phyloP scores from a whole-genome alignment of 2,113 vertebrate genomes.

The Anarhynchus alexandrinus region DNA sequence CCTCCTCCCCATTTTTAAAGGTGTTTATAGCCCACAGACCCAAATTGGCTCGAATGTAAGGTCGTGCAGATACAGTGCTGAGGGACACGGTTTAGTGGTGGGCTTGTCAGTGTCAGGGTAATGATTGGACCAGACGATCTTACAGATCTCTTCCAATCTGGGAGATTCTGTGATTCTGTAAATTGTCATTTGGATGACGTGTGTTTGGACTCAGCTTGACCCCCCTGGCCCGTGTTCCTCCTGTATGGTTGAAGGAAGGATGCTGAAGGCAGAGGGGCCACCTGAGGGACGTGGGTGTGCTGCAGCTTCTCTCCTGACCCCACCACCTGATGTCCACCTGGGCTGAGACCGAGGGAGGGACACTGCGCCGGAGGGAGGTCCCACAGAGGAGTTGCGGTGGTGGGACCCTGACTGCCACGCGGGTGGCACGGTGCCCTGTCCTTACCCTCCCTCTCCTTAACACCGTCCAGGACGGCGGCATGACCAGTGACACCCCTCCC shows the following conservation, averaged over 20 bases:
- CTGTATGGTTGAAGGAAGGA: background rate
- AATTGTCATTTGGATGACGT: background rate
- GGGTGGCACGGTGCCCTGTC: background rate
- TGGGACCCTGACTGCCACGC: rapidly evolving
- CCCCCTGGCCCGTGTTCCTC: rapidly evolving
- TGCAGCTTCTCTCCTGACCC: background rate
- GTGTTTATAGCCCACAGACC: background rate
- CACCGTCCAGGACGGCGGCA: rapidly evolving
- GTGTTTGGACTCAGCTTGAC: background rate
- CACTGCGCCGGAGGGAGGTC: too few relatives aligned
- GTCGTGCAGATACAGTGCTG: background rate
- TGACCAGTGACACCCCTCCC: background rate
- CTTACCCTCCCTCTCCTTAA: background rate
- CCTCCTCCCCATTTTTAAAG: background rate
- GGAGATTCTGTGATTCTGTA: background rate
- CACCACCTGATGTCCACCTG: rapidly evolving
- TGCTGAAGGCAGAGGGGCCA: background rate
- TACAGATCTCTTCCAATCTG: too few relatives aligned
- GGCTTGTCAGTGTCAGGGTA: too few relatives aligned
- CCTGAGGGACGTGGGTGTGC: rapidly evolving
- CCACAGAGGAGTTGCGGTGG: background rate
- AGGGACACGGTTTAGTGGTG: too few relatives aligned
- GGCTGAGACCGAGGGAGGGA: background rate
- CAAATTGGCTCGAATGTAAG: background rate
- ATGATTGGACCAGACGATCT: too few relatives aligned